Evolutionary conservation across 2,888 invertebrate species (phyloP).

Genomic region (Sphinx pinastri): DNA sequence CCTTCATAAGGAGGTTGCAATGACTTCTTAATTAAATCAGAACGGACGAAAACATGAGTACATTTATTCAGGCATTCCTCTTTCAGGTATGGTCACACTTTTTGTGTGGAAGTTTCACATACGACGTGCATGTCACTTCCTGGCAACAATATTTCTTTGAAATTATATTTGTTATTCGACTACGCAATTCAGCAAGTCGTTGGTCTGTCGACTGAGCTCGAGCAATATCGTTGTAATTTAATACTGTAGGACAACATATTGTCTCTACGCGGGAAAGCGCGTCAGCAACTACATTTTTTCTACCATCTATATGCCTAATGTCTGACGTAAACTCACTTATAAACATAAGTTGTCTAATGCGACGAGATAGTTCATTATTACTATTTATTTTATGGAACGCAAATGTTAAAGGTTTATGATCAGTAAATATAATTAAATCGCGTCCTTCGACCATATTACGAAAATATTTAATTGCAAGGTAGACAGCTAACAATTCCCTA

Average conservation of each 20-base stretch:
- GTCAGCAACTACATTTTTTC: conserved; percentile 35
- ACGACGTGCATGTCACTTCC: neutral
- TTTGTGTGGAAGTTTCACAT: neutral
- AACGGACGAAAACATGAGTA: too few relatives aligned
- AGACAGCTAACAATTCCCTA: conserved; percentile 32
- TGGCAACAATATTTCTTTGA: neutral
- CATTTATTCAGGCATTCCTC: neutral
- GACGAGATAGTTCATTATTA: conserved; percentile 35
- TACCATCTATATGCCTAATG: conserved; percentile 33
- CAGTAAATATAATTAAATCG: conserved; percentile 31
- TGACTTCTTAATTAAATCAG: too few relatives aligned
- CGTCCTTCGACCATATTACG: conserved; percentile 33
- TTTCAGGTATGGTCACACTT: neutral
- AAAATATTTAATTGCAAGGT: conserved; percentile 30
- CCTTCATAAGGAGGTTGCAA: too few relatives aligned
- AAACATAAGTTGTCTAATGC: conserved; percentile 34
- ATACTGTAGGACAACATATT: conserved; percentile 29
- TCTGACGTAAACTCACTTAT: conserved; percentile 39
- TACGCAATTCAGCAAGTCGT: too few relatives aligned
- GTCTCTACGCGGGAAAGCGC: conserved; percentile 36
- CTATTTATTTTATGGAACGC: conserved; percentile 28
- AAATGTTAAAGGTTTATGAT: conserved; percentile 35
- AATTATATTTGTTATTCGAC: too few relatives aligned
- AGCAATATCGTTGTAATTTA: conserved; percentile 30
- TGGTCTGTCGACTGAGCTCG: conserved; percentile 27